Base-by-base conservation (phyloP, 2,888 invertebrate genomes). In the Bembecia ichneumoniformis region DNA sequence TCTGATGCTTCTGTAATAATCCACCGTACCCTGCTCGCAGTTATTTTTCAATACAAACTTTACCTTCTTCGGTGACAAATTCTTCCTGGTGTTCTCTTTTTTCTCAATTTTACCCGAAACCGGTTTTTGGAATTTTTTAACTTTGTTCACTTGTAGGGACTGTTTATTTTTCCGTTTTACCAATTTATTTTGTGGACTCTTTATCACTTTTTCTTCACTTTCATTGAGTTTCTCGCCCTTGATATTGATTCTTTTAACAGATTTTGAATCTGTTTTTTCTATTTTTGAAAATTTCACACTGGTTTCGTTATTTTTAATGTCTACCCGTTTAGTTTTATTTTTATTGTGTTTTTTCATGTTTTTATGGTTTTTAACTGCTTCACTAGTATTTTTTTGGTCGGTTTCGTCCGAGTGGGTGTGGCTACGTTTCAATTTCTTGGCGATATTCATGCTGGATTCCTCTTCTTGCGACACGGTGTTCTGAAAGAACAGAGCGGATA, bases 41-140 rank as follows among this genome's bases (percentile, higher is more conserved):
- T 94, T 95, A 54, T 90, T 88, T 57, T 91, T 91, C 0, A 93
- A 79, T 13, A 90, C 89, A 57, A 95, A 94, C 69, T 92, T 92
- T 0, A 96, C 95, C 53, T 90, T 91, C 62, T 94, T 94, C 16
- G 83, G 80, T 0, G 79, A 65, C 35, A 48, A 11, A n/a, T 47
- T 34, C 0, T 52, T 52, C 28, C 55, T 53, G 3, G 55, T 58
- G 2, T 64, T 64, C 10, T 60, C 55, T 0, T 47, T 53, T 35
- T 55, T 62, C 11, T 62, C 52, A 3, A 51, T 58, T 2, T 59
- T 58, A 0, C 55, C 49, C 2, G 56, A 49, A 1, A 40, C 49
- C 16, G 63, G 66, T 49, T 76, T 82, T 36, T 75, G 71, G 10
- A 68, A 74, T 10, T 74, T 71, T 52, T 74, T 82, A 0, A 74